Conservation (phyloP, 1,140 invertebrate genomes). For the Drosophila ambigua region DNA sequence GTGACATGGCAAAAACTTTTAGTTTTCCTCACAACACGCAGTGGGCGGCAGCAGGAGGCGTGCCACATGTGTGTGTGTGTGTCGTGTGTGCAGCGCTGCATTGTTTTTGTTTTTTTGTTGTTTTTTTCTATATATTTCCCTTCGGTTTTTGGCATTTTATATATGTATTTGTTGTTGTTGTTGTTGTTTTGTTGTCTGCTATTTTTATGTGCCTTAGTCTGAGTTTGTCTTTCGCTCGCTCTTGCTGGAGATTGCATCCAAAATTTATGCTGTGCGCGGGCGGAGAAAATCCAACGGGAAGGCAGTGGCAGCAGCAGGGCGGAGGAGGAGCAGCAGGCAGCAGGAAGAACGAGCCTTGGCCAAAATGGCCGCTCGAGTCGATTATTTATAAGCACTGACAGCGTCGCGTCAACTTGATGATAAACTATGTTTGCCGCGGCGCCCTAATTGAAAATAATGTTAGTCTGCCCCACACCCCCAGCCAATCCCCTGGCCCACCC, state of each 20-base stretch:
- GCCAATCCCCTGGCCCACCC: neutral
- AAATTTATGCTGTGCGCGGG: slow-evolving; percentile 79
- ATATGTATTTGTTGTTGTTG: neutral
- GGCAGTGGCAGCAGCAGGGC: neutral
- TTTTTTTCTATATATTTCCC: slow-evolving; percentile 28
- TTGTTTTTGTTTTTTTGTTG: slow-evolving; percentile 31
- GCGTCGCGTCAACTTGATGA: slow-evolving; percentile 80
- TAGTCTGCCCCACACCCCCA: slow-evolving; percentile 27
- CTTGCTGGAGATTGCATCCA: slow-evolving; percentile 69
- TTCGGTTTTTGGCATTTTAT: slow-evolving; percentile 19
- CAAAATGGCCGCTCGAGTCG: slow-evolving; percentile 76
- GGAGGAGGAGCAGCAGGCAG: neutral
- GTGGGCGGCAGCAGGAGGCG: slow-evolving; percentile 48
- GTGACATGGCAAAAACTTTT: slow-evolving; percentile 79
- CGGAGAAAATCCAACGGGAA: slow-evolving; percentile 4
- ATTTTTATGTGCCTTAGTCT: slow-evolving; percentile 67
- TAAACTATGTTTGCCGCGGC: slow-evolving; percentile 81
- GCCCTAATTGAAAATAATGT: slow-evolving; percentile 81
- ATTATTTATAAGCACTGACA: slow-evolving; percentile 83
- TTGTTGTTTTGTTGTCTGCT: slow-evolving; percentile 26
- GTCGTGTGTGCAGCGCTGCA: slow-evolving; percentile 28
- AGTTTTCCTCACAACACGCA: slow-evolving; percentile 70
- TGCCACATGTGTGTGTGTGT: slow-evolving; percentile 40
- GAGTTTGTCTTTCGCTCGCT: slow-evolving; percentile 34
- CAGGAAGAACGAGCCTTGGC: slow-evolving; percentile 22